These are phyloP conservation scores for Alouatta palliata DNA, from an alignment of 2,113 vertebrate genomes.

Conservation along the genomic window DNA sequence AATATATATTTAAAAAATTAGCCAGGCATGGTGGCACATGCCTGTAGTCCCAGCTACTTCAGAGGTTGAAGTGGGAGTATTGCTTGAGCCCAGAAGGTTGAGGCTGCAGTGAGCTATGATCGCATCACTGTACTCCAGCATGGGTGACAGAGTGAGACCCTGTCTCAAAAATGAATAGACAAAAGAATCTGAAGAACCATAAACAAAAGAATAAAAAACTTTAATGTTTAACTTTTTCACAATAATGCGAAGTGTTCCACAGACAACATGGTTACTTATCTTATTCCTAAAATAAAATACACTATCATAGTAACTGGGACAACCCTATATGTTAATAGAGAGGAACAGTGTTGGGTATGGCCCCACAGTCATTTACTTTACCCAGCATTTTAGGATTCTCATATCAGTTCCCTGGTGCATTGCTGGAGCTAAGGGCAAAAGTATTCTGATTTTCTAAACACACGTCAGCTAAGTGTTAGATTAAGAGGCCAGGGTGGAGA, in stretches of 20 bases:
- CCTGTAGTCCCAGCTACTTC: too few relatives aligned
- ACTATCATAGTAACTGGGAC: neutral
- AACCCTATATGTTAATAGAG: neutral
- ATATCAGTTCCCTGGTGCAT: neutral
- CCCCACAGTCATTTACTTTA: neutral
- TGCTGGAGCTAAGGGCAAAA: neutral
- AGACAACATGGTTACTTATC: neutral
- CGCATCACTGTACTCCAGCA: too few relatives aligned
- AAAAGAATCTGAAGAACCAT: neutral
- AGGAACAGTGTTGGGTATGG: neutral
- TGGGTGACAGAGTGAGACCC: too few relatives aligned
- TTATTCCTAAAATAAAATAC: slow-evolving; percentile 23
- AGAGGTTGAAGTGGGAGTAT: too few relatives aligned
- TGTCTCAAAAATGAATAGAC: too few relatives aligned
- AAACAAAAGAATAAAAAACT: neutral
- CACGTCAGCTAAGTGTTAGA: neutral
- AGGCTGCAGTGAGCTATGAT: too few relatives aligned
- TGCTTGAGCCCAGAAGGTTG: too few relatives aligned
- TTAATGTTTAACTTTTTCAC: neutral
- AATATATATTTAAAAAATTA: too few relatives aligned
- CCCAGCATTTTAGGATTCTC: neutral
- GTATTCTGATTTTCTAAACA: slow-evolving; percentile 47
- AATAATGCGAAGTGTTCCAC: neutral
- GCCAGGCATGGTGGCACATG: too few relatives aligned
- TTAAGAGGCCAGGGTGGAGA: neutral